phyloP scores from a whole-genome alignment of 2,888 invertebrate genomes.

The Prionchulus punctatus region DNA sequence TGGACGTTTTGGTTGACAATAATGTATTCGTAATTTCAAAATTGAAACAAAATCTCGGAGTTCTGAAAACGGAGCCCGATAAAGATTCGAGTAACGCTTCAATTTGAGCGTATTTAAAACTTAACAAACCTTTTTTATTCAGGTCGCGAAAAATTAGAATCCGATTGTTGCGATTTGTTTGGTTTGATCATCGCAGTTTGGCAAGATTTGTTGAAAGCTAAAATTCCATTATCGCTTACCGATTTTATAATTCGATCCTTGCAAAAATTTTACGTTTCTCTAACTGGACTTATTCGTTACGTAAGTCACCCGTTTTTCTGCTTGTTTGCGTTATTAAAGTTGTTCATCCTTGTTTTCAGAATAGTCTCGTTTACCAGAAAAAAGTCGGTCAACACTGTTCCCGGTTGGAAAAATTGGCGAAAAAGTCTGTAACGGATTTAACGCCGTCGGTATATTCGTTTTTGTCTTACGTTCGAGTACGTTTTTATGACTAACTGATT shows the following conservation, averaged over 20 bases:
- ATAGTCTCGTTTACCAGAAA: background rate
- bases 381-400: background rate
- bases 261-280: background rate
- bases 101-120: too few species aligned
- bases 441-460: background rate
- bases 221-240: background rate
- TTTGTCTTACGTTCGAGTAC: background rate
- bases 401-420: background rate
- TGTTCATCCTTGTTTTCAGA: background rate
- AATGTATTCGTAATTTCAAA: background rate
- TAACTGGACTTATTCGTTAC: background rate
- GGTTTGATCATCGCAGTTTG: background rate
- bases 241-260: background rate
- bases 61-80: too few species aligned
- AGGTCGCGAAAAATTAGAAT: background rate
- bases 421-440: background rate
- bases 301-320: background rate
- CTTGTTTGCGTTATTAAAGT: background rate
- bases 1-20: background rate
- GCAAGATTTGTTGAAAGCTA: background rate
- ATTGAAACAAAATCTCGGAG: too few species aligned
- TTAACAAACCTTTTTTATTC: too few species aligned
- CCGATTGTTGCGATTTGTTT: background rate
- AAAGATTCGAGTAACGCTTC: too few species aligned
- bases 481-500: background rate